Evolutionary conservation across 2,888 invertebrate species (phyloP), one percentile per base, ranked within the genome.

Genomic region (Erannis defoliaria): DNA sequence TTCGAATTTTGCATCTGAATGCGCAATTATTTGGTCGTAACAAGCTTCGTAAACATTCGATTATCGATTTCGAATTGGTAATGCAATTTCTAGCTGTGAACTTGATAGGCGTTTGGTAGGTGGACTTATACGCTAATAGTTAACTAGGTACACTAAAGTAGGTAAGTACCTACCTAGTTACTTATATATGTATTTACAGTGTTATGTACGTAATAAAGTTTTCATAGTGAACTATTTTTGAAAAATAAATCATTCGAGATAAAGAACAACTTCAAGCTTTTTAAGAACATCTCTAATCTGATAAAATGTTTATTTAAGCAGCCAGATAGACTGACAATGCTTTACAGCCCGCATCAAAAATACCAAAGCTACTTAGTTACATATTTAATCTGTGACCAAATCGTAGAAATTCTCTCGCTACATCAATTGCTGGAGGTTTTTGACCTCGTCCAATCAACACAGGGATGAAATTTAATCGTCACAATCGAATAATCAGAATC

Each of bases 1-100:
- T 74, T 77, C 71, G 73, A 74, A 73, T 77, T 81, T 79, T 79
- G 81, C 80, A 78, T 81, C 71, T 70, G 64, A 71, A 73, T 74
- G 73, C 71, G 55, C 55, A 55, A 74, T 69, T 68, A 70, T 74
- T 68, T 74, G 58, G 60, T 62, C 53, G 65, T 60, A 70, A 67
- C 71, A 53, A 67, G 62, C 67, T 72, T 68, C 66, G 60, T 67
- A 56, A 74, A 75, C 63, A 51, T 49, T 61, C 42, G 45, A 62
- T 64, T 63, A 50, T 61, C 33, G 48, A 43, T 55, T 35, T 55
- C 29, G 50, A 19, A 45, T 33, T 38, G 45, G 40, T 38, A 45
- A 19, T 53, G 54, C 23, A 35, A 26, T 26, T 26, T 26, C 6
- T 26, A 31, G n/a, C 12, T 29, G 45, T 31, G 18, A 40, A 37